Evolutionary conservation across 35 echinoderm and acorn worm species (phyloP), one percentile per base, ranked within the genome.

Genomic region (Antedon bifida): DNA sequence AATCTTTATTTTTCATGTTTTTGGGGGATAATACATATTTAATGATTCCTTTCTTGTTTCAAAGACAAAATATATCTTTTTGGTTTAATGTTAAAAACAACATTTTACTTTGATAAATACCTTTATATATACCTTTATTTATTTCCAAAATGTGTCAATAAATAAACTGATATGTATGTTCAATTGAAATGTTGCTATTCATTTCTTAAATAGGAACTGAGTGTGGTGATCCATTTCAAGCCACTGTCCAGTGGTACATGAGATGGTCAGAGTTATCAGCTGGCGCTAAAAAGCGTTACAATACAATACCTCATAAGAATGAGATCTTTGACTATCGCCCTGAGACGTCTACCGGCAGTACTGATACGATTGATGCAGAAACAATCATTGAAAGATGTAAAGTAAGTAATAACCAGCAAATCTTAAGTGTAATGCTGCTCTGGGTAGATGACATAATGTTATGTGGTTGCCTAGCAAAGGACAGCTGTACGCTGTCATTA

Each of bases 241-340:
- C 93, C 55, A 82, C 35, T 13, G 86, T 96, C 0, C 87, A 92
- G 76, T 96, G 93, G 93, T 96, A 87, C 39, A 86, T 96, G 84
- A 36, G 85, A 35, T 46, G 77, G 14, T 79, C 74, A 1, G 93
- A 96, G 81, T 33, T 96, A 28, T 78, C 91, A 0, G 33, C 79
- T 21, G 23, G 34, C 0, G 76, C 73, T 21, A 36, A 79, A 74
- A 33, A 75, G 46, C 38, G 75, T 21, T 33, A 87, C 16, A 85
- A 81, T 13, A 34, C 33, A 17, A 39, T 8, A 28, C 55, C 39
- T 35, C 39, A 82, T 42, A 44, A 91, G 30, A 34, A 55, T 30
- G 93, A 96, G 77, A 55, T 96, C 23, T 89, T 89, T 39, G 23
- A 81, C 4, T 96, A 89, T 42, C 36, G 36, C 19, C 34, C 56